These are phyloP conservation scores for Hyalella azteca DNA, from an alignment of 2,888 invertebrate species.

Conservation along the genomic window DNA sequence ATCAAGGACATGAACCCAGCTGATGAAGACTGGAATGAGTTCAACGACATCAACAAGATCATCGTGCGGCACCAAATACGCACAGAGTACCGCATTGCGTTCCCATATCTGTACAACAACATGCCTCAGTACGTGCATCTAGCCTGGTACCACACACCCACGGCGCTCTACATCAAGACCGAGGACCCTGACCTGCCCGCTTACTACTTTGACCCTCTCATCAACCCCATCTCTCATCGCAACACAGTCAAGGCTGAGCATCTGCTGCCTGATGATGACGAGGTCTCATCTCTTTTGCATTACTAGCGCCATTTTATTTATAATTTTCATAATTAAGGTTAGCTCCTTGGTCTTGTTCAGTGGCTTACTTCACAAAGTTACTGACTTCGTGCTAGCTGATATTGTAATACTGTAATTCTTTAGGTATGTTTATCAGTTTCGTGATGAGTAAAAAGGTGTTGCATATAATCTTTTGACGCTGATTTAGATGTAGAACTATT, in stretches of 20 bases:
- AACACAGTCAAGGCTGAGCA: constrained; percentile 79
- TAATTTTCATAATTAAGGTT: background rate
- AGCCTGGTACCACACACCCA: constrained; percentile 99
- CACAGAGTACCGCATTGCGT: constrained; percentile 98
- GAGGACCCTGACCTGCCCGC: constrained; percentile 99
- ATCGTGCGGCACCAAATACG: constrained; percentile 94
- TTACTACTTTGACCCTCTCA: constrained; percentile 99
- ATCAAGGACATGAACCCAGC: constrained; percentile 95
- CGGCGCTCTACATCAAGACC: constrained; percentile 99
- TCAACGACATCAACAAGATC: constrained; percentile 99
- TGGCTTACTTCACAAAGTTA: no score
- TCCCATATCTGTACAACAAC: constrained; percentile 98
- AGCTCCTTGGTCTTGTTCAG: no score
- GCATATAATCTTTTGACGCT: no score
- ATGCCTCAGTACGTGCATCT: constrained; percentile 98
- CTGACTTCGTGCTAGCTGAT: no score
- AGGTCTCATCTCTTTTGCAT: no score
- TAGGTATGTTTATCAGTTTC: no score
- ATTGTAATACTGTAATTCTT: no score
- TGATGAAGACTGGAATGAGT: constrained; percentile 99
- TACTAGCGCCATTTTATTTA: background rate
- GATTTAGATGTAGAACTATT: no score
- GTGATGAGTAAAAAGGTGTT: no score
- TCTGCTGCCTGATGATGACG: constrained; percentile 90
- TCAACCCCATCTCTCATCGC: constrained; percentile 97